These are phyloP conservation scores for Alauda arvensis DNA, from an alignment of 2,797 vertebrate species.

Conservation along the genomic window DNA sequence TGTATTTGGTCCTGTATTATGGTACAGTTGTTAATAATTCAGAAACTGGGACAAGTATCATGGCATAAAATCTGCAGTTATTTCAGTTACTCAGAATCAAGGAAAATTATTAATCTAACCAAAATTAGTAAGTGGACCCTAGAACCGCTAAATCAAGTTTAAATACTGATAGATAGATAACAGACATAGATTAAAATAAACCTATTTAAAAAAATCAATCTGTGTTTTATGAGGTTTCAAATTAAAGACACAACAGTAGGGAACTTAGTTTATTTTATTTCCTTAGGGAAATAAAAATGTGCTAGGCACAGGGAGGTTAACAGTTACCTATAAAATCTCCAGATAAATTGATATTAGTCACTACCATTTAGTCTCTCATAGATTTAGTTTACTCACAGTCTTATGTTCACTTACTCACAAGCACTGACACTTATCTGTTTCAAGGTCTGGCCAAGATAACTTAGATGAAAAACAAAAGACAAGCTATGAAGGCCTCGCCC, in stretches of 20 bases:
- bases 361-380: background rate
- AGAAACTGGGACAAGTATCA: background rate
- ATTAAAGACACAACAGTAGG: background rate
- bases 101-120: background rate
- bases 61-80: background rate
- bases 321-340: background rate
- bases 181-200: background rate
- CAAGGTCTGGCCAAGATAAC: background rate
- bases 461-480: background rate
- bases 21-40: background rate
- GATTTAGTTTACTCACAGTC: background rate
- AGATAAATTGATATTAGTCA: background rate
- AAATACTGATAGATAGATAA: background rate
- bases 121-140: background rate
- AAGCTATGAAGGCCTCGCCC: background rate
- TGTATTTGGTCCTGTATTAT: background rate
- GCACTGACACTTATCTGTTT: background rate
- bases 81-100: background rate
- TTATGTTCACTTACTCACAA: background rate
- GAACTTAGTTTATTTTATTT: too few species aligned
- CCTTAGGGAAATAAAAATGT: background rate
- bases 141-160: background rate
- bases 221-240: background rate
- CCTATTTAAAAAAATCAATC: rapidly evolving
- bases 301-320: background rate